Conservation (phyloP, 2,797 vertebrate species). For the Myotis daubentonii region DNA sequence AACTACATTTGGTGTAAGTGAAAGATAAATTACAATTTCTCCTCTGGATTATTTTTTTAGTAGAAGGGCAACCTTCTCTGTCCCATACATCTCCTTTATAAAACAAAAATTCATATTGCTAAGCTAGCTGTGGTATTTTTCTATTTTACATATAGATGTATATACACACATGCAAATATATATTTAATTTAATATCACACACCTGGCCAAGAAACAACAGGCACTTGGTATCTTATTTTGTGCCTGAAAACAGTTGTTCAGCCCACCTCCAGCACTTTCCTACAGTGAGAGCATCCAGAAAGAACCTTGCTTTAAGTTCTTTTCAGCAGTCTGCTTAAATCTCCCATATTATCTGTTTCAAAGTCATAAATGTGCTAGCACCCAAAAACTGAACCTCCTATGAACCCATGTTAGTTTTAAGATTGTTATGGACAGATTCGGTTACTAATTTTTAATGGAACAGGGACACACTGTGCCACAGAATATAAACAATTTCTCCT, state of each 20-base stretch:
- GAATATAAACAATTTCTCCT: slow-evolving; percentile 71
- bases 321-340: slow-evolving; percentile 78
- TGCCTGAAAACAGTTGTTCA: background rate
- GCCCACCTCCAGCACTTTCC: background rate
- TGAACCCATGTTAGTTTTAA: slow-evolving; percentile 76
- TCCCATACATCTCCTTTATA: background rate
- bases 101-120: slow-evolving; percentile 4
- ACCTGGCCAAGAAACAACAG: background rate
- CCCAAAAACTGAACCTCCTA: slow-evolving; percentile 68
- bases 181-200: slow-evolving; percentile 11
- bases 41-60: background rate
- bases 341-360: slow-evolving; percentile 74
- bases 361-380: slow-evolving; percentile 83
- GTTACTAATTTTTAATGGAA: slow-evolving; percentile 69
- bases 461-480: background rate
- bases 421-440: slow-evolving; percentile 69
- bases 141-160: background rate
- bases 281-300: slow-evolving; percentile 51
- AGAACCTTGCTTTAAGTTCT: slow-evolving; percentile 76
- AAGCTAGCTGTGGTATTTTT: background rate
- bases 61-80: background rate
- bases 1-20: background rate
- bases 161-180: background rate
- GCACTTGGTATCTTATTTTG: background rate
- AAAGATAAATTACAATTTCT: background rate